These are phyloP conservation scores for Bubo blakistoni DNA, from an alignment of 2,113 vertebrate species.

Conservation along the genomic window DNA sequence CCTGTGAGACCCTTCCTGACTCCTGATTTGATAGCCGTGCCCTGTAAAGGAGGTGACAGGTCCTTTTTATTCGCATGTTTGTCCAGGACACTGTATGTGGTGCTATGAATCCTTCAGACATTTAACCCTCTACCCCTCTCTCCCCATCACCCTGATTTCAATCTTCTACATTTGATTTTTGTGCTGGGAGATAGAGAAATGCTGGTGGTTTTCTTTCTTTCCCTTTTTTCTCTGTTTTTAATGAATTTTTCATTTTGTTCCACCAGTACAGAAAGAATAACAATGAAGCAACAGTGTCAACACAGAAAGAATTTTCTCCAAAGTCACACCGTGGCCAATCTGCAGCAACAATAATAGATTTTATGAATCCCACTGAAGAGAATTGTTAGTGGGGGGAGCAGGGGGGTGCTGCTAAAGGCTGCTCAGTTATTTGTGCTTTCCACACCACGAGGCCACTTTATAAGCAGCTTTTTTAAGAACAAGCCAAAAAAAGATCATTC, in stretches of 20 bases:
- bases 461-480: not conserved
- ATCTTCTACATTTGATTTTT: not conserved
- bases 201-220: not conserved
- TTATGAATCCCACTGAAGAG: slow-evolving; percentile 19
- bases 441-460: not conserved
- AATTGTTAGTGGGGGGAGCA: not conserved
- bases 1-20: not conserved
- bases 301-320: slow-evolving; percentile 10
- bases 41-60: not conserved
- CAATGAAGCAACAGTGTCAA: slow-evolving; percentile 53
- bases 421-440: slow-evolving; percentile 1
- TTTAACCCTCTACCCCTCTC: not conserved
- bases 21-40: not conserved
- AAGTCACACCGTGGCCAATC: not conserved
- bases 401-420: not conserved
- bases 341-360: not conserved
- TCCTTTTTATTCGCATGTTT: not conserved
- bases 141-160: not conserved
- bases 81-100: not conserved
- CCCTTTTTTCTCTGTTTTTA: not conserved
- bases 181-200: not conserved
- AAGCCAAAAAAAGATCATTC: not conserved
- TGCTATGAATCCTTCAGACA: not conserved
- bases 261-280: slow-evolving; percentile 39
- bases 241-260: slow-evolving; percentile 63